Evolutionary conservation across 2,113 vertebrate species (phyloP).

Genomic region (Callaeas wilsoni): DNA sequence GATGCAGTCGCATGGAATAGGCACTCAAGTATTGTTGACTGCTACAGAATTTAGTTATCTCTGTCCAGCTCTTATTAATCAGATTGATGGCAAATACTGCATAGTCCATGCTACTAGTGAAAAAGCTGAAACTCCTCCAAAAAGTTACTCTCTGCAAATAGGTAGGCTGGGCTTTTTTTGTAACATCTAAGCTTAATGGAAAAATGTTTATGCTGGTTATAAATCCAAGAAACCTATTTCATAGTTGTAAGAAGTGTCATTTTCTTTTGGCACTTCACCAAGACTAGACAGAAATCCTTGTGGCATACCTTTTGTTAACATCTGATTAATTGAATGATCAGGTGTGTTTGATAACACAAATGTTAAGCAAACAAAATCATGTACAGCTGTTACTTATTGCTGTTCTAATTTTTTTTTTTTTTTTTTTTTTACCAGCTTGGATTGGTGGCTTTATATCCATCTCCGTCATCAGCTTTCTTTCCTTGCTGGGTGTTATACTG

Average conservation of each 20-base stretch:
- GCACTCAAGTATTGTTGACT: constrained; percentile 71
- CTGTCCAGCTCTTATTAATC: constrained; percentile 92
- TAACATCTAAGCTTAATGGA: background rate
- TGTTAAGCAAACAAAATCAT: background rate
- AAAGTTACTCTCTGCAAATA: constrained; percentile 72
- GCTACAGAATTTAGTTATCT: constrained; percentile 84
- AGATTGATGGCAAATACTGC: constrained; percentile 87
- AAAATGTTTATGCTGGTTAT: background rate
- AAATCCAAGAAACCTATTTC: background rate
- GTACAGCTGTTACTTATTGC: background rate
- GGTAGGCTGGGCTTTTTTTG: constrained; percentile 63
- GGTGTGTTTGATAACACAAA: background rate
- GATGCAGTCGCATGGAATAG: constrained; percentile 87
- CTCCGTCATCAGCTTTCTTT: constrained; percentile 92
- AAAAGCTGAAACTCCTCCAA: constrained; percentile 71
- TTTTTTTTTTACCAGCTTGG: constrained; percentile 81
- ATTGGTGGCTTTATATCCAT: constrained; percentile 91
- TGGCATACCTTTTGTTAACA: background rate
- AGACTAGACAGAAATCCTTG: background rate
- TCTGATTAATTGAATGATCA: background rate
- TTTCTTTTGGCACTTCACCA: background rate
- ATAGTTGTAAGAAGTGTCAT: background rate
- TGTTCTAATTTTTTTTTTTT: background rate
- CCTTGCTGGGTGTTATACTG: constrained; percentile 87
- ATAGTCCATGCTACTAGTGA: constrained; percentile 74